These are phyloP conservation scores for Amphipoea oculea DNA, from an alignment of 2,888 invertebrate genomes.

Conservation along the genomic window DNA sequence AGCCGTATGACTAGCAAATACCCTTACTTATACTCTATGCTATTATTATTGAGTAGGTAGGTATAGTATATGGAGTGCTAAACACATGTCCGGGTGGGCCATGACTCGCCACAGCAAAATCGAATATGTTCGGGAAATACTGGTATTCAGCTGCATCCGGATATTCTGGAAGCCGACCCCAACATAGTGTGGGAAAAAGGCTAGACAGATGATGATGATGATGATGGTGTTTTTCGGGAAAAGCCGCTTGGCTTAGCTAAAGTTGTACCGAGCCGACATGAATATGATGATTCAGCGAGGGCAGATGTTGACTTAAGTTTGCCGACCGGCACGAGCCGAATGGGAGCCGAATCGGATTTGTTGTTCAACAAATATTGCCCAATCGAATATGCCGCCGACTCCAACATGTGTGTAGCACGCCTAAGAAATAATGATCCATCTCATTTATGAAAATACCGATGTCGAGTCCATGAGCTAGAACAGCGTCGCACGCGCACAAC, in stretches of 20 bases:
- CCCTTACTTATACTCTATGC: neutral
- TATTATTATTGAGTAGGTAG: neutral
- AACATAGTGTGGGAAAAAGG: no score
- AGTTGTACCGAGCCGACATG: no score
- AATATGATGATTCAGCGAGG: neutral
- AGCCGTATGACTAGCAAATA: neutral
- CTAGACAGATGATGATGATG: no score
- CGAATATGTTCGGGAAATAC: neutral
- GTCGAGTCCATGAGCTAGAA: constrained; percentile 23
- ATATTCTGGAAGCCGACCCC: no score
- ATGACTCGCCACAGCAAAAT: neutral
- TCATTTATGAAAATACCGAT: constrained; percentile 26
- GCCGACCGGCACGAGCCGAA: neutral
- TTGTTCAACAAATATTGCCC: neutral
- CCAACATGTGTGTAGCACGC: no score
- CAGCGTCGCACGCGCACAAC: neutral
- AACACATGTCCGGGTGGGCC: neutral
- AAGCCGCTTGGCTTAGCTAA: no score
- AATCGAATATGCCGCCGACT: neutral
- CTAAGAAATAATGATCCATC: neutral
- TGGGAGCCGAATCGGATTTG: neutral
- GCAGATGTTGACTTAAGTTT: neutral
- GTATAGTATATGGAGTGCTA: no score
- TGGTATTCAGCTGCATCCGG: no score
- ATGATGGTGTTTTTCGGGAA: neutral